phyloP scores from a whole-genome alignment of 2,888 invertebrate genomes.

The Pammene fasciana region DNA sequence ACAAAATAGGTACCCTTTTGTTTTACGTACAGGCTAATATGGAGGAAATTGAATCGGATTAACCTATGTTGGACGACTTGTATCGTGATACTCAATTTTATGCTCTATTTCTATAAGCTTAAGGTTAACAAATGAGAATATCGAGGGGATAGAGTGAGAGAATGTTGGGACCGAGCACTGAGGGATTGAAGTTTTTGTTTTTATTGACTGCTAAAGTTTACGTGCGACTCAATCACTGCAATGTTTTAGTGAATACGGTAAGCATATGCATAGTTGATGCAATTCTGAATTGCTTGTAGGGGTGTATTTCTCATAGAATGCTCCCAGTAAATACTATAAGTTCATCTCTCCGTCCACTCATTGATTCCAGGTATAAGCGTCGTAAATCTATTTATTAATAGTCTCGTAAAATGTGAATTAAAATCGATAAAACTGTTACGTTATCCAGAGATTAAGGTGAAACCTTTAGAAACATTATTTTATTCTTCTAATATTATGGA shows the following conservation, averaged over 20 bases:
- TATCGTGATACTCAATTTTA: constrained; percentile 13
- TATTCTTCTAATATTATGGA: too few species aligned
- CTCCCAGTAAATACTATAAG: too few species aligned
- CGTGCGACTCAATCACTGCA: constrained; percentile 22
- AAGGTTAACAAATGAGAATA: constrained; percentile 5
- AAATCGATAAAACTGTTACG: too few species aligned
- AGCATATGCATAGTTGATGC: not conserved
- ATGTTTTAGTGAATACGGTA: constrained; percentile 12
- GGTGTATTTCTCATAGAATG: too few species aligned
- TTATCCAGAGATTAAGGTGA: too few species aligned
- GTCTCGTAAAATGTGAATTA: too few species aligned
- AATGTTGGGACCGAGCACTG: constrained; percentile 12
- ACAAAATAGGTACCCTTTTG: constrained; percentile 33
- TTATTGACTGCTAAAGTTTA: constrained; percentile 23
- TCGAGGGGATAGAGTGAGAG: not conserved
- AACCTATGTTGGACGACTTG: constrained; percentile 44
- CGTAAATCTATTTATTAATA: too few species aligned
- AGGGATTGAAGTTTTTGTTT: constrained; percentile 25
- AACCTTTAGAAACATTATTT: too few species aligned
- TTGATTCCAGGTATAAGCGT: too few species aligned
- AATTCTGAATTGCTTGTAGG: not conserved
- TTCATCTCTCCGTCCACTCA: too few species aligned
- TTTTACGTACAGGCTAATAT: constrained; percentile 51
- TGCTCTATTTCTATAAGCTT: constrained; percentile 7
- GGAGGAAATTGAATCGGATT: constrained; percentile 61